Evolutionary conservation across 1,140 invertebrate genomes (phyloP), one percentile per base, ranked within the genome.

Genomic region (Elysia chlorotica): DNA sequence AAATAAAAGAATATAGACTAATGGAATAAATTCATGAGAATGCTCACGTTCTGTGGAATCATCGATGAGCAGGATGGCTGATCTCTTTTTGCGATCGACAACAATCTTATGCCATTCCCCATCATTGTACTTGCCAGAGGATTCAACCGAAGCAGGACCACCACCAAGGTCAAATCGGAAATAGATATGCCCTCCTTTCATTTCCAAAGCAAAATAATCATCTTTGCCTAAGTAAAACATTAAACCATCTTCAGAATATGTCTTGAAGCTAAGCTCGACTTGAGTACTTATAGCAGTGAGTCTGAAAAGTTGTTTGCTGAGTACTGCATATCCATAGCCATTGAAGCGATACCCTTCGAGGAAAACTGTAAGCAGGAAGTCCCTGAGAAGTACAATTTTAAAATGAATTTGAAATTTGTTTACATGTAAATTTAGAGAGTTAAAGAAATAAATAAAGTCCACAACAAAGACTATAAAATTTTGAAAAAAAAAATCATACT

Each of bases 91-190:
- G 35, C 96, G 89, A 35, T 89, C 89, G 0, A 93, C 94, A 41
- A 92, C 91, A 0, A 98, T 83, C 0, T 89, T 91, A 82, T 99
- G 96, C 96, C 96, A 99, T 41, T 92, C 82, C 10, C 92, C 92
- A 84, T 98, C 95, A 77, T 95, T 93, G 74, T 94, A 92, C n/a
- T 87, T 72, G 25, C 77, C 73, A 0, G 62, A 21, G 4, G 76
- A 76, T 10, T 86, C 81, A 0, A 97, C 82, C 0, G 88, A 74
- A 0, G 90, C 92, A 0, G 90, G 87, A 33, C 91, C 92, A n/a
- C 88, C 91, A 36, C 93, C 94, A 82, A 92, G 93, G 75, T 92
- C 91, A 80, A 92, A 94, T 54, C 84, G 80, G 73, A 82, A 85
- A 30, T 80, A 88, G 0, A 98, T 89, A 33, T 89, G 89, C 14